phyloP scores from a whole-genome alignment of 1,140 invertebrate species.

The Ectropis grisescens region DNA sequence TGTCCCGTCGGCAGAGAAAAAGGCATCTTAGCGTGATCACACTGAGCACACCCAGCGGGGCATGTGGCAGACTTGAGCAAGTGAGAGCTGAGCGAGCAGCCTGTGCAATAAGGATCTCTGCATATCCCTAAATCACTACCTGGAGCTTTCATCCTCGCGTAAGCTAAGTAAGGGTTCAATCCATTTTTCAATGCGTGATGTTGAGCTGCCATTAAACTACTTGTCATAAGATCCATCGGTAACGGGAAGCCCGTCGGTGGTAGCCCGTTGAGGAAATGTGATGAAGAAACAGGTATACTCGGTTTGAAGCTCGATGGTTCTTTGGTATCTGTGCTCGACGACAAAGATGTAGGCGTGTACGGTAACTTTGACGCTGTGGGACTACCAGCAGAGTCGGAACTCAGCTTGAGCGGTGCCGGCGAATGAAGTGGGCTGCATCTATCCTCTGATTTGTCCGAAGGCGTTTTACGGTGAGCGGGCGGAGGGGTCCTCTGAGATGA shows the following conservation, averaged over 20 bases:
- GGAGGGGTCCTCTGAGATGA: slow-evolving; percentile 73
- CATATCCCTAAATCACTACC: slow-evolving; percentile 78
- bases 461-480: slow-evolving; percentile 62
- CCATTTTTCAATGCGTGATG: slow-evolving; percentile 78
- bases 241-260: slow-evolving; percentile 72
- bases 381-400: slow-evolving; percentile 40
- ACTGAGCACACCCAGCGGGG: slow-evolving; percentile 90
- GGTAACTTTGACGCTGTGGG: slow-evolving; percentile 63
- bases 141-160: slow-evolving; percentile 78
- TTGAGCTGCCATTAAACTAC: slow-evolving; percentile 79
- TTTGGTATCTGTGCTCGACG: slow-evolving; percentile 74
- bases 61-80: slow-evolving; percentile 79
- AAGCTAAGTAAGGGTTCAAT: slow-evolving; percentile 79
- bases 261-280: slow-evolving; percentile 68
- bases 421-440: slow-evolving; percentile 62
- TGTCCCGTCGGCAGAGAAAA: slow-evolving; percentile 61
- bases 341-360: slow-evolving; percentile 67
- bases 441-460: slow-evolving; percentile 64
- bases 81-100: slow-evolving; percentile 89
- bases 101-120: slow-evolving; percentile 92
- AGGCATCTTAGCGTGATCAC: slow-evolving; percentile 81
- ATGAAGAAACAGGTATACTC: slow-evolving; percentile 67
- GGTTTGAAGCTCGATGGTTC: slow-evolving; percentile 78
- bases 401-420: slow-evolving; percentile 55
- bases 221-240: slow-evolving; percentile 81